These are phyloP conservation scores for Cygnus buccinator DNA, from an alignment of 2,113 vertebrate species.

Conservation along the genomic window DNA sequence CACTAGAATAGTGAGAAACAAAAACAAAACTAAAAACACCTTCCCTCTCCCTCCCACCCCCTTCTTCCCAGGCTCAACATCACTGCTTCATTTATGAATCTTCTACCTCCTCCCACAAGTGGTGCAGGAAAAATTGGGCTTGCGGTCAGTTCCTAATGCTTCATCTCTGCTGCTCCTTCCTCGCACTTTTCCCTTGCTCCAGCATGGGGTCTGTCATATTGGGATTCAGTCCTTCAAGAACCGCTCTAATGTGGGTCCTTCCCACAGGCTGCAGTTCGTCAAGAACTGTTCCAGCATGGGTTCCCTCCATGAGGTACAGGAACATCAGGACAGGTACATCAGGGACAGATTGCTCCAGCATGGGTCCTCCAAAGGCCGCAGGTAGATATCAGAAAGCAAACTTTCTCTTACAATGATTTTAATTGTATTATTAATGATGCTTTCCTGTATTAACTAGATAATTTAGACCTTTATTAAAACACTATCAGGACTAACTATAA, in stretches of 20 bases:
- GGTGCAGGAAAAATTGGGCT: background rate
- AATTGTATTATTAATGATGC: background rate
- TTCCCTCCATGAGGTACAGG: background rate
- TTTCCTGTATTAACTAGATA: background rate
- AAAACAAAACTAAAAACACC: background rate
- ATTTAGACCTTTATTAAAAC: background rate
- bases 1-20: background rate
- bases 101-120: background rate
- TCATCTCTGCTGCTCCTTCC: background rate
- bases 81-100: background rate
- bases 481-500: background rate
- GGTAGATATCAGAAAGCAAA: background rate
- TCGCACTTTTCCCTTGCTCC: background rate
- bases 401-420: background rate
- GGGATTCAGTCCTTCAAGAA: background rate
- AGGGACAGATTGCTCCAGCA: background rate
- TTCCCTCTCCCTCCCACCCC: no score
- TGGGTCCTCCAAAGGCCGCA: rapidly evolving
- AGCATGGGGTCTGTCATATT: no score
- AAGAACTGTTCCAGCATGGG: background rate
- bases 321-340: background rate
- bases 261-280: background rate
- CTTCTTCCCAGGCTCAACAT: no score
- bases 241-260: background rate
- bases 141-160: background rate